Percentiles rank a stretch among this genome's conserved stretches.
These are phyloP conservation scores for Aradophagus sp. DNA, from an alignment of 1,140 invertebrate genomes.

Conservation along the genomic window DNA sequence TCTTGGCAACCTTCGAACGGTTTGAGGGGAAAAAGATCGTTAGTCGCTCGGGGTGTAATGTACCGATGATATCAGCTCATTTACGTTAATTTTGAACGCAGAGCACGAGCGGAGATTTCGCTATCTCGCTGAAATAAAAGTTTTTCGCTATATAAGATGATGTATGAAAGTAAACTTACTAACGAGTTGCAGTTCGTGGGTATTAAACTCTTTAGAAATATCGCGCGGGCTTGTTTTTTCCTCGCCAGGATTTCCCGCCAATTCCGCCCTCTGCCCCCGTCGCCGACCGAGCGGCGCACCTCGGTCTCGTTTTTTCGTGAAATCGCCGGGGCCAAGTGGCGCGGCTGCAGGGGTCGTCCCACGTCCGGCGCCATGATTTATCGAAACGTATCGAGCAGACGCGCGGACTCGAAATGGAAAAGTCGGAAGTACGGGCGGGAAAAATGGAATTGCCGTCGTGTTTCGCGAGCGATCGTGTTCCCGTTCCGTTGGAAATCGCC, in stretches of 20 bases:
- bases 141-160: conserved; percentile 59
- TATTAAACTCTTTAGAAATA: conserved; percentile 55
- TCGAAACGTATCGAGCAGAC: conserved; percentile 3
- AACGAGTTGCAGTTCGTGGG: conserved; percentile 56
- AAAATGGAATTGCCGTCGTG: conserved; percentile 25
- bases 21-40: conserved; percentile 59
- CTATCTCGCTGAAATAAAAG: conserved; percentile 60
- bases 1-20: conserved; percentile 60
- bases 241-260: background rate
- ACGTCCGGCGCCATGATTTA: conserved; percentile 11
- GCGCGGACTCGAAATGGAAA: conserved; percentile 3
- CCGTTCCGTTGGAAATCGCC: conserved; percentile 60
- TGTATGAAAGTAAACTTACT: conserved; percentile 61
- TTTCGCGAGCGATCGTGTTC: conserved; percentile 64
- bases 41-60: conserved; percentile 59
- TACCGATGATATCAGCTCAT: conserved; percentile 61
- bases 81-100: conserved; percentile 61
- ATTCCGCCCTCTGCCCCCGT: background rate
- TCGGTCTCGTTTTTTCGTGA: background rate
- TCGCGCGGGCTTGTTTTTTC: conserved; percentile 22
- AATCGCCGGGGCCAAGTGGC: too few relatives aligned
- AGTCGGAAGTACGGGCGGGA: background rate
- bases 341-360: too few relatives aligned
- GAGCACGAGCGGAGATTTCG: conserved; percentile 58
- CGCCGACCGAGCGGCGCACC: too few relatives aligned